A percentile compares a stretch with the other conserved stretches of the same genome.
These are phyloP conservation scores for Diadophis punctatus DNA, from an alignment of 2,113 vertebrate genomes.

Conservation along the genomic window DNA sequence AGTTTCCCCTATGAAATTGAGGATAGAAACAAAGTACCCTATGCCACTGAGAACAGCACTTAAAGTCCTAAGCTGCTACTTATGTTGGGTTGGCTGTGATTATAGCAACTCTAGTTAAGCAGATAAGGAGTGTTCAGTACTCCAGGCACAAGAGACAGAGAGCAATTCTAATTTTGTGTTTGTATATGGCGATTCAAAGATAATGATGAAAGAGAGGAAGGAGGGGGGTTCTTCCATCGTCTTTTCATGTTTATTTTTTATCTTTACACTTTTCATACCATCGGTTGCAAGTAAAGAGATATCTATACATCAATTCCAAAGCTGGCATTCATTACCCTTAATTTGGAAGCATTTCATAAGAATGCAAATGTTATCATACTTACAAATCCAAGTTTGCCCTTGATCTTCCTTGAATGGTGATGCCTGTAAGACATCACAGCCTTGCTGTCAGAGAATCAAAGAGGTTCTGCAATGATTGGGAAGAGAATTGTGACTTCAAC, in stretches of 20 bases:
- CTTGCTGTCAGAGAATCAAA: background rate
- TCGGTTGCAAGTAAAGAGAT: background rate
- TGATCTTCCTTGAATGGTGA: background rate
- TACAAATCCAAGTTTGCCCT: background rate
- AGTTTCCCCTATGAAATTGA: background rate
- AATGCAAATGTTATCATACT: background rate
- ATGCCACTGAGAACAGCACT: background rate
- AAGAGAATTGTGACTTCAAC: background rate
- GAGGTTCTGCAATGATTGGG: background rate
- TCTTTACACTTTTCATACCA: background rate
- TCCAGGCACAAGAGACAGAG: background rate
- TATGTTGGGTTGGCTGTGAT: background rate
- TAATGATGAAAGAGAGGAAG: background rate
- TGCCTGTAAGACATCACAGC: background rate
- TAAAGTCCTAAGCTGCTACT: background rate
- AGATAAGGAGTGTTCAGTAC: background rate
- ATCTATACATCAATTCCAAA: background rate
- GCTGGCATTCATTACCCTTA: background rate
- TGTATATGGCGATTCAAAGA: background rate
- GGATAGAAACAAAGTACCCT: background rate
- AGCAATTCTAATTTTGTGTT: background rate
- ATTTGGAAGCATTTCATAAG: too few relatives aligned
- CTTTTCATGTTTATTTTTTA: background rate
- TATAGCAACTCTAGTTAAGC: background rate
- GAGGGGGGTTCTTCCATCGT: background rate